These are phyloP conservation scores for Andricus curvator DNA, from an alignment of 2,888 invertebrate species.

Conservation along the genomic window DNA sequence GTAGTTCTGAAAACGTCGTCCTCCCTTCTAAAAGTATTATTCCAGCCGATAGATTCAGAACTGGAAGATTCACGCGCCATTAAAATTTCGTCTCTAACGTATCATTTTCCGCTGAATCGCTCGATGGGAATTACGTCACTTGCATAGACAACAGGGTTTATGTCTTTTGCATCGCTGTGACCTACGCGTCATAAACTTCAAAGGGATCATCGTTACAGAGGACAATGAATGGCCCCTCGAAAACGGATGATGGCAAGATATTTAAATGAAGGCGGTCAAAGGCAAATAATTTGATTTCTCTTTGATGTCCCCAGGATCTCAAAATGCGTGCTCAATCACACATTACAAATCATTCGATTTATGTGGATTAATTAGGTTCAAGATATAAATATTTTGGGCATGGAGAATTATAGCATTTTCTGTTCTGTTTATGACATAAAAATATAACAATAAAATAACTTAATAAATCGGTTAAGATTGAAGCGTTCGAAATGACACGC, in stretches of 20 bases:
- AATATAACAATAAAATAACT: too few species aligned
- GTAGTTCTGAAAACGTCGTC: not conserved
- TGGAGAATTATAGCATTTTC: too few species aligned
- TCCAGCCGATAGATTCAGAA: slow-evolving; percentile 60
- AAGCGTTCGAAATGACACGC: too few species aligned
- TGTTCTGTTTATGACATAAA: too few species aligned
- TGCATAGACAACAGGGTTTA: slow-evolving; percentile 47
- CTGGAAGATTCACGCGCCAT: slow-evolving; percentile 54
- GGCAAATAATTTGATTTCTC: not conserved
- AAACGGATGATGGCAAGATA: not conserved
- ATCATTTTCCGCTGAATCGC: slow-evolving; percentile 28
- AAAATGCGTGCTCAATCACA: not conserved
- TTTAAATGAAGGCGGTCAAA: not conserved
- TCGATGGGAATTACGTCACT: slow-evolving; percentile 45
- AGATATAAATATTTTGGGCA: too few species aligned
- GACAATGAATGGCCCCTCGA: slow-evolving; percentile 4
- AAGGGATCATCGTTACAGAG: not conserved
- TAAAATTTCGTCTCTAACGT: slow-evolving; percentile 58
- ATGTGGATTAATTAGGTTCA: too few species aligned
- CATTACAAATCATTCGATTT: too few species aligned
- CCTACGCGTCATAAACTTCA: slow-evolving; percentile 29
- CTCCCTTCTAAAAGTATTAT: slow-evolving; percentile 58
- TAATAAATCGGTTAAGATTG: too few species aligned
- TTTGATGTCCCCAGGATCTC: not conserved
- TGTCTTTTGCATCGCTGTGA: slow-evolving; percentile 1